phyloP scores from a whole-genome alignment of 2,888 invertebrate genomes.

The Galerucella calmariensis region DNA sequence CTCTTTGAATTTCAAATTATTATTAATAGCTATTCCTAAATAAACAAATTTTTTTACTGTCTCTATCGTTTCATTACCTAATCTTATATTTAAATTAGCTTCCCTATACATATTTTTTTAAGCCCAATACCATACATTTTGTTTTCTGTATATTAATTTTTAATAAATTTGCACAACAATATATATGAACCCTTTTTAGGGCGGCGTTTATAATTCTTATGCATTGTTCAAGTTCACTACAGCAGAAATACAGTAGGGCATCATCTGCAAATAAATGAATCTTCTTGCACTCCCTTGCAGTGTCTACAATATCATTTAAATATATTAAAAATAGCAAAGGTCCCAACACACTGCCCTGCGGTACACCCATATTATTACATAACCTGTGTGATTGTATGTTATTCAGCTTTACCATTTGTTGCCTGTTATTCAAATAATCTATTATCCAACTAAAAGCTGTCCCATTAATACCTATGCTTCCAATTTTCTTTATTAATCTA shows the following conservation, averaged over 20 bases:
- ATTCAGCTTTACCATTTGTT: constrained; percentile 10
- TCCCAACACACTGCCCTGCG: no score
- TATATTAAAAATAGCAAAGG: no score
- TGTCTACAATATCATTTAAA: no score
- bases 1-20: no score
- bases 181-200: no score
- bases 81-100: constrained; percentile 6
- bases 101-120: constrained; percentile 5
- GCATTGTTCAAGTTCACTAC: background rate
- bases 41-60: constrained; percentile 12
- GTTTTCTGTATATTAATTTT: constrained; percentile 16
- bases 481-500: background rate
- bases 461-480: constrained; percentile 17
- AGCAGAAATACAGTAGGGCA: constrained; percentile 6
- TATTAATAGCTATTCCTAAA: background rate
- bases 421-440: constrained; percentile 13
- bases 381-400: background rate
- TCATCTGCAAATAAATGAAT: constrained; percentile 7
- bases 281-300: background rate
- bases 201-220: background rate
- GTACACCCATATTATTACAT: no score
- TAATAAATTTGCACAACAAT: background rate
- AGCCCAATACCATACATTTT: constrained; percentile 6
- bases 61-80: background rate
- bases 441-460: constrained; percentile 12